Evolutionary conservation across 2,113 vertebrate species (phyloP), one percentile per base, ranked within the genome.

Genomic region (Apus apus): DNA sequence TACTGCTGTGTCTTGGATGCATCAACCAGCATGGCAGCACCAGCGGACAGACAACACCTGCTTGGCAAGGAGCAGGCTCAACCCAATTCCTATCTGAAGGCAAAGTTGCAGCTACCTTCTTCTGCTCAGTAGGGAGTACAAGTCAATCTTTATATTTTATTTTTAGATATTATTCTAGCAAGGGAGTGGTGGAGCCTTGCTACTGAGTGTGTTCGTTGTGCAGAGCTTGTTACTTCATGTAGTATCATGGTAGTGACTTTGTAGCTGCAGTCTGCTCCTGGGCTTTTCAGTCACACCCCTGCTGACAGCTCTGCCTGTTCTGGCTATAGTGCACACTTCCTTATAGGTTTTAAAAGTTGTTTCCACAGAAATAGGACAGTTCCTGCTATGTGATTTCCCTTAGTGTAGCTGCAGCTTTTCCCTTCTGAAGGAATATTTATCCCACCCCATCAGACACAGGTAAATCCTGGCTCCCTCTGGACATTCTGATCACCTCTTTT

Each of bases 131-230:
- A 72, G 83, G 71, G 72, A 96, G 65, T 71, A n/a, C 10, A 57
- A 93, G 73, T 70, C 85, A n/a, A 50, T 57, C 48, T 68, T n/a
- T 23, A 12, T 87, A 23, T 14, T 38, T 20, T 21, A 13, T 25
- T 8, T 18, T 2, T 2, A 64, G 80, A 5, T 74, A 22, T 23
- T 85, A 23, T 26, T 83, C 65, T 84, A 0, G 89, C 43, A 4
- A 48, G 79, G 68, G 53, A 54, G 53, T n/a, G 92, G 57, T 93
- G 89, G 89, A 91, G 70, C 87, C 76, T 91, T 94, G 95, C 94
- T 97, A 3, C 93, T 96, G 93, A 90, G 6, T 36, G 86, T 87
- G 79, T 74, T 87, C 70, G 6, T 50, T 65, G 95, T 94, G 93
- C 86, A 75, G 89, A 94, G 58, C 32, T 51, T 84, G 80, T 66